A percentile compares a stretch with the other conserved stretches of the same genome.
These are phyloP conservation scores for Drosophila miranda DNA, from an alignment of 1,140 invertebrate species.

Conservation along the genomic window DNA sequence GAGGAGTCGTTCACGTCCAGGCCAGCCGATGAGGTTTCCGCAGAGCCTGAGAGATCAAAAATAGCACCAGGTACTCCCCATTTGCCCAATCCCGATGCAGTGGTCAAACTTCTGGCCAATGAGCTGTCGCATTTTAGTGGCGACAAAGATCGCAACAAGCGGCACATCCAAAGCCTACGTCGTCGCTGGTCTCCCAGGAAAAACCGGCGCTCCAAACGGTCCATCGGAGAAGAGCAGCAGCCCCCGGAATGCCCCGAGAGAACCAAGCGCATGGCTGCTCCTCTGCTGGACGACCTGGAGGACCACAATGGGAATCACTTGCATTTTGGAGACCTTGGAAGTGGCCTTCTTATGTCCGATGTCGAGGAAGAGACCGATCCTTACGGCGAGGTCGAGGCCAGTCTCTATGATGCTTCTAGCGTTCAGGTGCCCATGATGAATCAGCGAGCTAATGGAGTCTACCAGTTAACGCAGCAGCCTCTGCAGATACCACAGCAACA, in stretches of 20 bases:
- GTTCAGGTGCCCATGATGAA: constrained; percentile 53
- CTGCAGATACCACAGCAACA: constrained; percentile 6
- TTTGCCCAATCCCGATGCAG: constrained; percentile 36
- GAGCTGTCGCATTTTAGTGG: constrained; percentile 30
- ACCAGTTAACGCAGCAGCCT: constrained; percentile 6
- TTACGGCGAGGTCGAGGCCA: constrained; percentile 13
- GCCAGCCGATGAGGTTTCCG: constrained; percentile 1
- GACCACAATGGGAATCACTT: constrained; percentile 65
- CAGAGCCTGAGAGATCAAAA: neutral
- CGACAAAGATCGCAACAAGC: constrained; percentile 41
- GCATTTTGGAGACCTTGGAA: constrained; percentile 43
- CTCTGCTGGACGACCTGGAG: constrained; percentile 45
- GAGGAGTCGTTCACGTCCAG: neutral
- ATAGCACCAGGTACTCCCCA: neutral
- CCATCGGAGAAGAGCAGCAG: constrained; percentile 3
- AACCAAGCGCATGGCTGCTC: constrained; percentile 4
- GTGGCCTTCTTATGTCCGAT: constrained; percentile 27
- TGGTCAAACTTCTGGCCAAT: constrained; percentile 52
- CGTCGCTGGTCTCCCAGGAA: neutral
- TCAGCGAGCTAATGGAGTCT: constrained; percentile 4
- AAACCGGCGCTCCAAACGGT: constrained; percentile 24
- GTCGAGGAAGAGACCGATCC: neutral
- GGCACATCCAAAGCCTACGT: constrained; percentile 15
- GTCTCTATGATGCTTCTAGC: constrained; percentile 26
- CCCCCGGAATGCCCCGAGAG: neutral